Evolutionary conservation across 1,140 invertebrate genomes (phyloP), one percentile per base, ranked within the genome.

Genomic region (Cheumatopsyche charites): DNA sequence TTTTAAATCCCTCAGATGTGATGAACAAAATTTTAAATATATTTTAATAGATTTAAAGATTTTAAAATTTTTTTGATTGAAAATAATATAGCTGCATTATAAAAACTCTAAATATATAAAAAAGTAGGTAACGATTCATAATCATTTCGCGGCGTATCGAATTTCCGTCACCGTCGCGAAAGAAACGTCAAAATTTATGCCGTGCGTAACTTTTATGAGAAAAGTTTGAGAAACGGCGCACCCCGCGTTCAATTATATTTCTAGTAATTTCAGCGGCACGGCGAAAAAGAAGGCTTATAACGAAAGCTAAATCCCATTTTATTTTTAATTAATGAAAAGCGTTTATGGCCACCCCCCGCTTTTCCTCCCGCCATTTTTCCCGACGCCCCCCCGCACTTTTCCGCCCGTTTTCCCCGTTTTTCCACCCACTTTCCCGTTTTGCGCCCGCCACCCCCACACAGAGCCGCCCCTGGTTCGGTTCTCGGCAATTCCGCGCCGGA

Each of bases 311-410:
- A 72, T 72, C 70, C 49, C 52, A 55, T 75, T 71, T 71, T 71
- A 72, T 75, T 75, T 75, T 75, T 75, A 75, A 75, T 75, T 75
- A 75, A 70, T 75, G 55, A 72, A 72, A 67, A 72, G 71, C 62
- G 63, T 67, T 67, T 68, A 65, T 49, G 52, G 42, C 13, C 67
- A 47, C 23, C 42, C 63, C 63, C 15, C 12, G 42, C 42, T 19
- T 19, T 7, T n/a, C 13, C 62, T 6, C 45, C 63, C 42, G 23
- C 42, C 29, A 29, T n/a, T 43, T 52, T 52, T 19, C 49, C 7
- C 6, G n/a, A n/a, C n/a, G n/a, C n/a, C n/a, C n/a, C n/a, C n/a
- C n/a, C n/a, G 3, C 29, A 36, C 3, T 36, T 36, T 36, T 36
- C 29, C 29, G 29, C 29, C 29, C 29, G 9, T 36, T 9, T n/a